phyloP scores from a whole-genome alignment of 2,113 vertebrate species.

The Collichthys lucidus region DNA sequence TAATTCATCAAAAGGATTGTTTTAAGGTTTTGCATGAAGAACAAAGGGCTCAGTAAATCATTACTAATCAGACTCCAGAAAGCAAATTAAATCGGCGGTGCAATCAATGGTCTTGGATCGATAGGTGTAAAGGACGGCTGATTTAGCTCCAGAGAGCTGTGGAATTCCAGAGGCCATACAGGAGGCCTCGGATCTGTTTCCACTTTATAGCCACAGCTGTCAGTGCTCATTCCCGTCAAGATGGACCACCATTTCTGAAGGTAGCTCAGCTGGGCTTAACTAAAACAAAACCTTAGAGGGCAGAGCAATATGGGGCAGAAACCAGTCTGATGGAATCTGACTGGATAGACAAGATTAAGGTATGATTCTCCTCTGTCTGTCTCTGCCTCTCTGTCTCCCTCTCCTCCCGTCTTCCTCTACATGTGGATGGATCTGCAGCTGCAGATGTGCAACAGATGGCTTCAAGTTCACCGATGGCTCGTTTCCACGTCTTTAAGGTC shows the following conservation, averaged over 20 bases:
- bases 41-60: conserved; percentile 78
- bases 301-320: conserved; percentile 56
- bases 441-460: conserved; percentile 81
- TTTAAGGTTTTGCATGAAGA: conserved; percentile 53
- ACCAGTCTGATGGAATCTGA: conserved; percentile 71
- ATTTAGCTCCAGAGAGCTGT: conserved; percentile 74
- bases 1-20: conserved; percentile 56
- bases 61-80: conserved; percentile 78
- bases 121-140: conserved; percentile 78
- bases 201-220: conserved; percentile 77
- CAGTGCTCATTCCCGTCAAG: conserved; percentile 76
- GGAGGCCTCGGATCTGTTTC: conserved; percentile 75
- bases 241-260: conserved; percentile 63
- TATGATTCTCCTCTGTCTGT: conserved; percentile 53
- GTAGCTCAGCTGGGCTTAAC: conserved; percentile 69
- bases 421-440: conserved; percentile 50
- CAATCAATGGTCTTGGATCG: conserved; percentile 78
- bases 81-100: conserved; percentile 72
- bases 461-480: conserved; percentile 68
- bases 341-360: conserved; percentile 71
- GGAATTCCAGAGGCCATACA: conserved; percentile 75
- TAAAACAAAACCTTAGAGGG: conserved; percentile 75
- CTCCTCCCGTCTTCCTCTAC: conserved; percentile 42
- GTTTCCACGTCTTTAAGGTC: conserved; percentile 78
- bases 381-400: conserved; percentile 26